Percentiles rank a stretch among this genome's conserved stretches.
Evolutionary conservation across 2,113 vertebrate genomes (phyloP).

Genomic region (Chrysochloris asiatica): DNA sequence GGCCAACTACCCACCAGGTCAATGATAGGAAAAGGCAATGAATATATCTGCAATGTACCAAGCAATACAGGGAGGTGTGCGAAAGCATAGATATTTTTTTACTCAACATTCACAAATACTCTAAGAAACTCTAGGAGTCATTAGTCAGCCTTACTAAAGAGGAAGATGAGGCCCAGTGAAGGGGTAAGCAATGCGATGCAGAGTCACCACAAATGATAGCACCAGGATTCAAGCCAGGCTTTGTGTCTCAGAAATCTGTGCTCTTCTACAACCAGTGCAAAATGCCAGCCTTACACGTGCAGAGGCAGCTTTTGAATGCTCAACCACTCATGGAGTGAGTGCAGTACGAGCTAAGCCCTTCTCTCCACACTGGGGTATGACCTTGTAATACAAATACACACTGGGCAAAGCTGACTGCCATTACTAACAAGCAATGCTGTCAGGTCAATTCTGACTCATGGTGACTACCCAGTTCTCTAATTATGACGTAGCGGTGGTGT

Average conservation of each 20-base stretch:
- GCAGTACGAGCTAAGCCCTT: not conserved
- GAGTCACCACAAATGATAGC: not conserved
- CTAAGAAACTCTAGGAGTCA: not conserved
- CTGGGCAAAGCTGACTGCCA: not conserved
- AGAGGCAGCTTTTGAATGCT: not conserved
- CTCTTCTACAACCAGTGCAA: not conserved
- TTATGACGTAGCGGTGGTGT: not conserved
- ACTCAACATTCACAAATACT: not conserved
- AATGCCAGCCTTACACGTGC: not conserved
- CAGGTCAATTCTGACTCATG: not conserved
- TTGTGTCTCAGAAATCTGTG: not conserved
- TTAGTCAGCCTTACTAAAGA: not conserved
- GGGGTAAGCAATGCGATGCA: not conserved
- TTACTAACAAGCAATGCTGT: not conserved
- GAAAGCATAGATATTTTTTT: not conserved
- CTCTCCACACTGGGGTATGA: not conserved
- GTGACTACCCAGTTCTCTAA: not conserved
- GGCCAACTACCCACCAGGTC: not conserved
- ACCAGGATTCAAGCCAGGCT: not conserved
- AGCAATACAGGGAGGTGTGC: too few relatives aligned
- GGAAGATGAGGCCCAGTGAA: not conserved
- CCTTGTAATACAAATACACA: not conserved
- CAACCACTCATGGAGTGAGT: not conserved
- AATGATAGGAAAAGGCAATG: not conserved
- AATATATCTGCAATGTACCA: not conserved